Conservation (phyloP, 2,888 invertebrate species). For the Pterobdella sp. region DNA sequence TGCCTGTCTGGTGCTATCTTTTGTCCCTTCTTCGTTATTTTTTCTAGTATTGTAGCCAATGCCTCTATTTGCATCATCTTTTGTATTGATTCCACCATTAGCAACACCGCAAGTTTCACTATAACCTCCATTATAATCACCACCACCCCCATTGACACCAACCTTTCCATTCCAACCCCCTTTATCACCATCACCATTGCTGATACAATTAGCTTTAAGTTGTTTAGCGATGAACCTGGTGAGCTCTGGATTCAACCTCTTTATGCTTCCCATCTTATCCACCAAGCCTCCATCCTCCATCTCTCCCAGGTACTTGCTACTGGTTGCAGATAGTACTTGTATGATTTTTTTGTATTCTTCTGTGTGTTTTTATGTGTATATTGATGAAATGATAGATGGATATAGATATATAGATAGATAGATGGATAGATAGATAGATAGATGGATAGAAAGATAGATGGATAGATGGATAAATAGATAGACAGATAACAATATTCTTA, state of each 20-base stretch:
- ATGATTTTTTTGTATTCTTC: neutral
- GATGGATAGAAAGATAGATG: neutral
- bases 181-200: slow-evolving; percentile 7
- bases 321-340: neutral
- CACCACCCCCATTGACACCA: slow-evolving; percentile 16
- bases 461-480: neutral
- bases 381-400: neutral
- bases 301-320: neutral
- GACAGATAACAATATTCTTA: neutral
- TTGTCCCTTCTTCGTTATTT: neutral
- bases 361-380: neutral
- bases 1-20: neutral
- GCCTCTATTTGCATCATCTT: slow-evolving; percentile 2
- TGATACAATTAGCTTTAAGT: neutral
- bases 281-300: neutral
- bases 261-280: neutral
- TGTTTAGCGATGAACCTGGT: slow-evolving; percentile 19
- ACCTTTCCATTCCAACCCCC: neutral
- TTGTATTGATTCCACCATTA: neutral
- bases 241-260: neutral
- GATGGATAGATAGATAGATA: neutral
- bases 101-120: neutral
- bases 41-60: neutral
- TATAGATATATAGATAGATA: neutral
- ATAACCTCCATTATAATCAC: neutral